phyloP scores from a whole-genome alignment of 2,113 vertebrate genomes.

The Triplophysa dalaica region DNA sequence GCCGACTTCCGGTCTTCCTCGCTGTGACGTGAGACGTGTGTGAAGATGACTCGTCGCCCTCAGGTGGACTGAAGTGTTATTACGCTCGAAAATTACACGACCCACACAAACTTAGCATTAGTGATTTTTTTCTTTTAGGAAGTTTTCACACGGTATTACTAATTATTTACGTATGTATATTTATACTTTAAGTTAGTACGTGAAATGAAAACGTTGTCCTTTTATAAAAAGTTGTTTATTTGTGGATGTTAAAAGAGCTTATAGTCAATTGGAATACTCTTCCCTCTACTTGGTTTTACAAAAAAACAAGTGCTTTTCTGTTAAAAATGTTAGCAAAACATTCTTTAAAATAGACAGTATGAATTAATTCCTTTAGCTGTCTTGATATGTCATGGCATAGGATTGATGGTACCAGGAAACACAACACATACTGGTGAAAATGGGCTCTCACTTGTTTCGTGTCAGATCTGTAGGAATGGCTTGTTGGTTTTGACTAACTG shows the following conservation, averaged over 20 bases:
- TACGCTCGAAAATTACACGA: neutral
- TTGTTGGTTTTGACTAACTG: no score
- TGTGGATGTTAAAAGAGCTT: neutral
- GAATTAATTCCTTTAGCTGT: no score
- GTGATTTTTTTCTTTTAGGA: neutral
- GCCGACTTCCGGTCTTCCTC: neutral
- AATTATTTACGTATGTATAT: no score
- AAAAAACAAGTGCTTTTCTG: no score
- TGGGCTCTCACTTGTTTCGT: no score
- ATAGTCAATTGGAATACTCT: neutral
- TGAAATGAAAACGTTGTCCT: neutral
- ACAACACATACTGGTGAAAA: no score
- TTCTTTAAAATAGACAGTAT: no score
- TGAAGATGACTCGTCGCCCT: neutral
- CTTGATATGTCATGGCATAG: no score
- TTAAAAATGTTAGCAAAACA: no score
- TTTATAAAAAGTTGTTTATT: no score
- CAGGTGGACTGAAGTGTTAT: neutral
- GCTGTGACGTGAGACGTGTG: neutral
- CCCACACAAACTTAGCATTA: neutral
- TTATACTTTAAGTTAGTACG: neutral
- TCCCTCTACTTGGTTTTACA: neutral
- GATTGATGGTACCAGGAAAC: no score
- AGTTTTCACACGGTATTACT: neutral
- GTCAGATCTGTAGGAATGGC: no score